Base-by-base conservation (phyloP, 2,888 invertebrate genomes). In the Biston stratarius region DNA sequence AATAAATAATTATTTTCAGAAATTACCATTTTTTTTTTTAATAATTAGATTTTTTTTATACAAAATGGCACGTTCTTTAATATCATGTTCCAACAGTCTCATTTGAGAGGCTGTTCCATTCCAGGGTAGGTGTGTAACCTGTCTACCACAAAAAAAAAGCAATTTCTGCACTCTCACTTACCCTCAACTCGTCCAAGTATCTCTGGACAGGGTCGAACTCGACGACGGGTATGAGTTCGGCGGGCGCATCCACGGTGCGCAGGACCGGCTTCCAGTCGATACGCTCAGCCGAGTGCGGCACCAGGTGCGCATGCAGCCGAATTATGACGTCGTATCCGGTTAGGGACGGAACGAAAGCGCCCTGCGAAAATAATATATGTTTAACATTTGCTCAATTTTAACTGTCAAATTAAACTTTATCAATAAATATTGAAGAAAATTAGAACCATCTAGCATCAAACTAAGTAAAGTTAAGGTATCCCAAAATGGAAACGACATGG, bases 271-370 rank as follows among this genome's bases (percentile, higher is more conserved):
- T 52, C 6, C 69, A 67, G 49, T 85, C 81, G 51, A 88, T 76
- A 0, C 94, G 86, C 74, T 95, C 91, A 34, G 82, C 73, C 7
- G 83, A 73, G 76, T 89, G 73, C 33, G 92, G 90, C 9, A 88
- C 74, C 91, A 93, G 84, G 87, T 92, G 58, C 87, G 84, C 33
- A 69, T 95, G 92, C 6, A 99, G 84, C 77, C 95, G 94, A 78
- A 99, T 97, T 0, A 98, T 68, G 9, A 96, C 94, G 90, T 99
- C 96, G 85, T 97, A 99, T 1, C 96, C 96, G 0, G 84, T 69
- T 24, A 86, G 83, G 6, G 87, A 90, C 11, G 93, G 90, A n/a
- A 91, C 76, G 81, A 91, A 92, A 0, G 83, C 84, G 6, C 83
- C 83, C 93, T 93, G 79, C 5, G 44, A 38, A 58, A 44, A 34